Evolutionary conservation across 2,797 vertebrate genomes (phyloP), one percentile per base, ranked within the genome.

Genomic region (Platyrinchus mystaceus): DNA sequence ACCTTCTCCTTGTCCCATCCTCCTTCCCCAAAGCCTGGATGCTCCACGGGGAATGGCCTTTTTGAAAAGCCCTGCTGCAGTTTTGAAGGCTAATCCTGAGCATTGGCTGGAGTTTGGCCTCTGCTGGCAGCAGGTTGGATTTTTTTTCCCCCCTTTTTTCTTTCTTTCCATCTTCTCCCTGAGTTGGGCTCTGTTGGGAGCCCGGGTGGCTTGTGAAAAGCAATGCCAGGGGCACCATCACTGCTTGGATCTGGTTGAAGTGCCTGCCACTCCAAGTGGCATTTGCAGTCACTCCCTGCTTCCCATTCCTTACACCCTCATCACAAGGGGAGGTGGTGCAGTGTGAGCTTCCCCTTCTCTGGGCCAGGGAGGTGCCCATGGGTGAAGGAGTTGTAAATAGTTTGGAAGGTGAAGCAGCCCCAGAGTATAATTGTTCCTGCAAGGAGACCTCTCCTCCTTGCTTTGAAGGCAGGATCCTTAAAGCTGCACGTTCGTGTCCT

Each of bases 231-330:
- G 66, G 34, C 73, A 86, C 66, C 73, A 46, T 43, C 90, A 20
- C 83, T 0, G 1, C 70, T 70, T 56, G 47, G 32, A 56, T 53
- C 67, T 76, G 94, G 93, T 59, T 88, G 13, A 95, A 95, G 93
- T 94, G 96, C 93, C 94, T 91, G 88, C 92, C 75, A 41, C 86
- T 47, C 32, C 44, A 11, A 4, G 93, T 93, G 94, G 84, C 79
- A 4, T 84, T 80, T 50, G 44, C 39, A 63, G 84, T 58, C 0
- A 0, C 56, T 82, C 64, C 71, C 69, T 52, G 34, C 52, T 77
- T 70, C 53, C 39, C 46, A 53, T 26, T 64, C 70, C 73, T 78
- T 49, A 47, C 44, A 73, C 32, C 58, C 4, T 0, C 0, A 1
- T 22, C 46, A 59, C 26, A 39, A 47, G 21, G 39, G 23, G 20